Evolutionary conservation across 2,797 vertebrate genomes (phyloP), one percentile per base, ranked within the genome.

Genomic region (Coracias cyanogaster): DNA sequence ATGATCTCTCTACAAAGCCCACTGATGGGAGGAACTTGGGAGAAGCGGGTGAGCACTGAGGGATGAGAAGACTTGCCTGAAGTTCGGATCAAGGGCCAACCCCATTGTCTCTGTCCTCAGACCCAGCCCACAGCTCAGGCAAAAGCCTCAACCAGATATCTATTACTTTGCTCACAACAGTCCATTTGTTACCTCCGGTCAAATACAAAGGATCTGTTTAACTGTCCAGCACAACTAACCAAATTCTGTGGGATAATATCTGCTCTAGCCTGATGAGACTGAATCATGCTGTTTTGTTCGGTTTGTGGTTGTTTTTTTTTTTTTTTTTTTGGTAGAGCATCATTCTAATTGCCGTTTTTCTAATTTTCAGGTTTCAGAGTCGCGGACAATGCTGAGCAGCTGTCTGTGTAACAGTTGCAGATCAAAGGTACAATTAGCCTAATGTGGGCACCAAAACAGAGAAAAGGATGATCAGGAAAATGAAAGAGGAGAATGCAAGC

Each of bases 381-480:
- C 14, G 9, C 0, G 1, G 86, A 89, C 90, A 93, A 95, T 52
- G 72, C 65, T 45, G 78, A 91, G 90, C 93, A 95, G 94, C 90
- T 93, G 92, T 7, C 13, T 85, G 61, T 87, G 82, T 76, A 94
- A 91, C 89, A 94, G 78, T 62, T 71, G 92, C 86, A 94, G 86
- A 96, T 87, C 92, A 95, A 90, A 95, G 94, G 76, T 70, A 96
- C 94, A 95, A 95, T 95, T 93, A 95, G 81, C 18, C 72, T 95
- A 90, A 95, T 84, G 86, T 77, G 88, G 88, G 92, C 90, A 96
- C 79, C 92, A 92, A 94, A 96, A 95, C 84, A 87, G 46, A 94
- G 94, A 66, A 90, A 89, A 77, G 71, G 90, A 93, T 83, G 93
- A 93, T 89, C 93, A 92, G 89, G 72, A 95, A 95, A 95, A 94